Evolutionary conservation across 1,140 invertebrate species (phyloP).

Genomic region (Trachymyrmex cornetzi): DNA sequence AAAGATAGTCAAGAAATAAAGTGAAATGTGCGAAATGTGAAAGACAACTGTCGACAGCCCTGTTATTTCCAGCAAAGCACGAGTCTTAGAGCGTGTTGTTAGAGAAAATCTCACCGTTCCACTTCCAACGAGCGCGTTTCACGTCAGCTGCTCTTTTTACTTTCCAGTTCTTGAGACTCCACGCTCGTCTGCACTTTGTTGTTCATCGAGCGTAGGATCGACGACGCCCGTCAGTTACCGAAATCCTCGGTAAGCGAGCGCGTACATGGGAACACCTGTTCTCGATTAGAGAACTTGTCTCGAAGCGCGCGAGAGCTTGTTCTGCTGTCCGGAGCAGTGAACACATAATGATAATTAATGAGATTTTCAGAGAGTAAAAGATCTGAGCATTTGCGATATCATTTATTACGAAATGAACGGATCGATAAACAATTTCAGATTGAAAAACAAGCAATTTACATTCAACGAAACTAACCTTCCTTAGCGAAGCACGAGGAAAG

Average conservation of each 20-base stretch:
- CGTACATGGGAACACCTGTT: constrained; percentile 38
- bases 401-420: background rate
- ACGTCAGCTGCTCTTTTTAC: constrained; percentile 47
- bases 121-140: constrained; percentile 25
- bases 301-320: background rate
- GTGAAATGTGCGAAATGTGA: background rate
- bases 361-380: background rate
- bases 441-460: constrained; percentile 9
- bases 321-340: background rate
- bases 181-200: background rate
- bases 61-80: constrained; percentile 61
- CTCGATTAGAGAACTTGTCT: constrained; percentile 28
- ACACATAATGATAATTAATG: constrained; percentile 48
- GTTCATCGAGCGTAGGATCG: background rate
- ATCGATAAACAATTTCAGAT: background rate
- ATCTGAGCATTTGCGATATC: background rate
- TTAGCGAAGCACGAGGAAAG: background rate
- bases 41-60: constrained; percentile 50
- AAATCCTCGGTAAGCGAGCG: background rate
- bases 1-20: background rate
- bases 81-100: constrained; percentile 50
- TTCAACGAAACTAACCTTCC: background rate
- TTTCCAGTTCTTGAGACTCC: constrained; percentile 5
- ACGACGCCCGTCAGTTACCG: constrained; percentile 1
- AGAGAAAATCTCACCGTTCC: constrained; percentile 41